Conservation (phyloP, 2,888 invertebrate species). For the Muscina levida region DNA sequence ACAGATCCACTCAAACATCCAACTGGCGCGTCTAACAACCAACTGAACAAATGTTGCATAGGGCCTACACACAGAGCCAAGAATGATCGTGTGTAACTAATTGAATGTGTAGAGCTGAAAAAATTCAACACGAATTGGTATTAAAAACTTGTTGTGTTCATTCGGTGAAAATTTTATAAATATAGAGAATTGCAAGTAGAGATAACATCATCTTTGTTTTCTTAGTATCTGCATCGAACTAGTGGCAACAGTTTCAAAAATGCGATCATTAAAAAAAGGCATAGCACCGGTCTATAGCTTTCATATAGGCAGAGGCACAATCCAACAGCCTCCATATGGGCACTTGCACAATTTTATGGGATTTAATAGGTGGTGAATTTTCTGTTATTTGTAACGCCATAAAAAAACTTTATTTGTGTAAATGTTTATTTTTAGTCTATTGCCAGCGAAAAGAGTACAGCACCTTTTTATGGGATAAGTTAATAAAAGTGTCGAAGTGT, state of each 20-base stretch:
- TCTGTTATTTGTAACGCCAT: slow-evolving; percentile 36
- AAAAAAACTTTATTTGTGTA: slow-evolving; percentile 15
- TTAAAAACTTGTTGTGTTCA: slow-evolving; percentile 16
- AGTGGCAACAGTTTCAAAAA: too few species aligned
- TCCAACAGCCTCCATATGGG: slow-evolving; percentile 45
- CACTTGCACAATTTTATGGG: slow-evolving; percentile 27
- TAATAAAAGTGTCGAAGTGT: not conserved
- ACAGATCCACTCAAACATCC: not conserved
- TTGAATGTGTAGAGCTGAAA: not conserved
- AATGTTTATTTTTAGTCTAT: slow-evolving; percentile 27
- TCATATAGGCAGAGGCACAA: slow-evolving; percentile 40
- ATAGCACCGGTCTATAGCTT: not conserved
- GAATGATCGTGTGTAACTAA: slow-evolving; percentile 27
- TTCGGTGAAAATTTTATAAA: slow-evolving; percentile 46
- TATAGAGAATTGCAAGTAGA: slow-evolving; percentile 46
- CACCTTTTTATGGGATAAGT: not conserved
- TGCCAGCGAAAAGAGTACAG: slow-evolving; percentile 5
- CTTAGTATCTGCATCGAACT: too few species aligned
- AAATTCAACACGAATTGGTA: not conserved
- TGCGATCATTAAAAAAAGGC: too few species aligned
- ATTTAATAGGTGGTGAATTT: slow-evolving; percentile 29
- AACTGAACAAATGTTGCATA: slow-evolving; percentile 11
- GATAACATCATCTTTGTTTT: slow-evolving; percentile 9
- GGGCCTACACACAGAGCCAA: slow-evolving; percentile 17
- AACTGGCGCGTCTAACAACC: not conserved